phyloP scores from a whole-genome alignment of 1,140 invertebrate genomes.

The Tigriopus japonicus region DNA sequence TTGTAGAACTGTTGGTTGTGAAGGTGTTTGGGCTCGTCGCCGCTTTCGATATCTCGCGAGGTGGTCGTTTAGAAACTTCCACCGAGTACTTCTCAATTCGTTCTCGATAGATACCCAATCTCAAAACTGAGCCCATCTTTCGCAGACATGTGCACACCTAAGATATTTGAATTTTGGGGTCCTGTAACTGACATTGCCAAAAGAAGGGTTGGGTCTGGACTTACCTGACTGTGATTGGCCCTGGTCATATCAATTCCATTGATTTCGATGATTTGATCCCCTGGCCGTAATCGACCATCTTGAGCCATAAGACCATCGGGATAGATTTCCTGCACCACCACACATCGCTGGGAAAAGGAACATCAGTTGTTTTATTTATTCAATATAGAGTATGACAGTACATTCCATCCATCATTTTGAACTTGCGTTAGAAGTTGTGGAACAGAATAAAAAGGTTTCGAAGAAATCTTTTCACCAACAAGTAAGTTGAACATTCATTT shows the following conservation, averaged over 20 bases:
- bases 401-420: not conserved
- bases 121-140: conserved; percentile 18
- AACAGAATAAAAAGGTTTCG: not conserved
- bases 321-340: conserved; percentile 33
- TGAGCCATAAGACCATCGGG: conserved; percentile 29
- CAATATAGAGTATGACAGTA: not conserved
- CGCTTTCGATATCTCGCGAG: not conserved
- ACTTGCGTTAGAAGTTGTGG: not conserved
- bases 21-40: not conserved
- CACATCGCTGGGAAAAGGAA: conserved; percentile 24
- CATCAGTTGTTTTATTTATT: not conserved
- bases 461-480: too few relatives aligned
- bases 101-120: conserved; percentile 23
- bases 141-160: conserved; percentile 20
- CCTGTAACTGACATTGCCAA: conserved; percentile 18
- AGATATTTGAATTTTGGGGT: not conserved
- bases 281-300: conserved; percentile 33
- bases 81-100: conserved; percentile 20
- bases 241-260: conserved; percentile 28
- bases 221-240: conserved; percentile 19
- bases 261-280: conserved; percentile 39
- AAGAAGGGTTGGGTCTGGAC: too few relatives aligned
- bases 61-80: not conserved
- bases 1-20: not conserved
- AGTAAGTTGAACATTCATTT: too few relatives aligned